phyloP scores from a whole-genome alignment of 2,888 invertebrate genomes.

The Metallyticus violacea region DNA sequence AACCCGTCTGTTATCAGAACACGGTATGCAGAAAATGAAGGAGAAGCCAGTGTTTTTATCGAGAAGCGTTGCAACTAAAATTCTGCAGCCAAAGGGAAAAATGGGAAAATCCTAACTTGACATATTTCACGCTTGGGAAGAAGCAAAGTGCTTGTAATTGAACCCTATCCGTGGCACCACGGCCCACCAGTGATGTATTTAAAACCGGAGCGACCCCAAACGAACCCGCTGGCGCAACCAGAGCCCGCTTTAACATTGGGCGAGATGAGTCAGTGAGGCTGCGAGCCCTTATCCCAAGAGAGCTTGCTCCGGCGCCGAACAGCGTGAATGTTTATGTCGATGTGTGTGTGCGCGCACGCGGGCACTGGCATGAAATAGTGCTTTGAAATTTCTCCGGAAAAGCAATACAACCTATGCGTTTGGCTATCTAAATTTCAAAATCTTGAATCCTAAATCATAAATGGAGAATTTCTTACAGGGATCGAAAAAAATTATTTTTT shows the following conservation, averaged over 20 bases:
- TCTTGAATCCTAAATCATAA: no score
- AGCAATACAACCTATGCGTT: no score
- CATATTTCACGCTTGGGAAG: neutral
- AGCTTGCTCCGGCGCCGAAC: neutral
- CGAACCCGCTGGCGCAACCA: neutral
- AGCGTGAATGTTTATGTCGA: neutral
- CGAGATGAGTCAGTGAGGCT: neutral
- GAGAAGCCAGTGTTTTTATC: neutral
- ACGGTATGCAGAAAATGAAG: neutral
- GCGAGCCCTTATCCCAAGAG: neutral
- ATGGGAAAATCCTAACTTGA: neutral
- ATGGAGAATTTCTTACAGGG: no score
- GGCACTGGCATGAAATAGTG: no score
- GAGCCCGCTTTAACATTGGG: neutral
- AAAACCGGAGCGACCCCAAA: constrained; percentile 14
- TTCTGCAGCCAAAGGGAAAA: neutral
- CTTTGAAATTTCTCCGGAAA: no score
- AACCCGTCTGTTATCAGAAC: neutral
- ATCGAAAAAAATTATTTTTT: no score
- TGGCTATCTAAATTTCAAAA: no score
- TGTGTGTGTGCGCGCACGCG: no score
- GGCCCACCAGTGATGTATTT: constrained; percentile 9
- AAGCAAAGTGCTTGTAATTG: neutral
- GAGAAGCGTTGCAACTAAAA: neutral
- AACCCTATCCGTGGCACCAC: neutral